Evolutionary conservation across 2,888 invertebrate species (phyloP), one percentile per base, ranked within the genome.

Genomic region (Conchocele bisecta): DNA sequence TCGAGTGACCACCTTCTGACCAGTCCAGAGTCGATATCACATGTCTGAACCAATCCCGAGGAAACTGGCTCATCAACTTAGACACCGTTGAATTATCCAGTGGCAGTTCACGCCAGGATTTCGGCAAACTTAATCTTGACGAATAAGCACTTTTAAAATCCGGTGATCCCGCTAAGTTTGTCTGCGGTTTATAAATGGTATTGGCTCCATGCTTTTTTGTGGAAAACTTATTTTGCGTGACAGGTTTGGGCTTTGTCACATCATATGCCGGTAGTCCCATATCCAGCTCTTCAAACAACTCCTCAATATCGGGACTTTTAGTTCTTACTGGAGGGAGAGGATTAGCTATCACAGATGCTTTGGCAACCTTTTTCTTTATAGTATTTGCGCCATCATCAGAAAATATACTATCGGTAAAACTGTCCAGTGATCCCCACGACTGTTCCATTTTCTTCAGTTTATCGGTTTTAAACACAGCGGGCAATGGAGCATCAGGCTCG

Each of bases 191-290:
- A 72, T 85, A 88, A 35, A 88, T 88, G 28, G 70, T 65, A 54
- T 79, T 81, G 61, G 84, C 86, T 17, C 83, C 83, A 64, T 75
- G 79, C 41, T 56, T 67, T 35, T 78, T 79, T 20, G 42, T n/a
- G 11, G 57, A 53, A 56, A 54, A 48, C 26, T 57, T 61, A 26
- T 66, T 72, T 44, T 74, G 73, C 31, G 67, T 50, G 13, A 48
- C 22, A 33, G 66, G 66, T 58, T 77, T 77, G 5, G 54, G 74
- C 58, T 68, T 82, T 37, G 73, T 82, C 5, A 86, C 75, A 69
- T 89, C 89, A 39, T 79, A 78, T 5, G 85, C 88, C 15, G 89
- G 89, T 41, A 88, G 61, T 5, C 89, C 89, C 67, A 89, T 84
- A 33, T 85, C 87, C 28, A 86, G 71, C 20, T 86, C 86, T 28